These are phyloP conservation scores for Imbricaverruca yamaguchii DNA, from an alignment of 2,888 invertebrate genomes.

Conservation along the genomic window DNA sequence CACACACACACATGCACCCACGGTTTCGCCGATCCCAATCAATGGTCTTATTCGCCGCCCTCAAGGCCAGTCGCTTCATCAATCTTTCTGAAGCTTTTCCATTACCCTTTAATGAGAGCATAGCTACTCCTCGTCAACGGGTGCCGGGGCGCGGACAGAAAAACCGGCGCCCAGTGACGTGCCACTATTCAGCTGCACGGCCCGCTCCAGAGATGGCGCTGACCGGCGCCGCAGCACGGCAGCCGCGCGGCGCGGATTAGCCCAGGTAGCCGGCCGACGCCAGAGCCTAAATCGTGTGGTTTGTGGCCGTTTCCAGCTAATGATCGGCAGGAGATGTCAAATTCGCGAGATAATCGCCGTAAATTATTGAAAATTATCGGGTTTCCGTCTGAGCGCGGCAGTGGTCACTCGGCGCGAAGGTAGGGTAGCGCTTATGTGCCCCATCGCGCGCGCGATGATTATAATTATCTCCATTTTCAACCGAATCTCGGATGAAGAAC, in stretches of 20 bases:
- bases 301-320: neutral
- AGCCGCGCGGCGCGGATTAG: neutral
- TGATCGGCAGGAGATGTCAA: slow-evolving; percentile 1
- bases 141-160: slow-evolving; percentile 15
- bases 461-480: neutral
- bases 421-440: neutral
- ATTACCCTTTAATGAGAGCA: slow-evolving; percentile 21
- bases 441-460: neutral
- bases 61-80: slow-evolving; percentile 11
- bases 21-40: neutral
- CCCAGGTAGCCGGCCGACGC: neutral
- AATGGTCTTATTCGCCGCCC: slow-evolving; percentile 13
- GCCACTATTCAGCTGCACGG: neutral
- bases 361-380: slow-evolving; percentile 14
- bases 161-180: neutral
- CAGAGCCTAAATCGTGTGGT: neutral
- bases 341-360: slow-evolving; percentile 14
- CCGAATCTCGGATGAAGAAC: neutral
- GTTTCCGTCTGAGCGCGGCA: neutral
- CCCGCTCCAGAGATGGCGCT: slow-evolving; percentile 8
- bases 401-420: neutral
- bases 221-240: neutral
- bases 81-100: slow-evolving; percentile 22
- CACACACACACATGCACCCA: neutral
- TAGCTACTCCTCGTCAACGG: slow-evolving; percentile 17